Base-by-base conservation (phyloP, 2,113 vertebrate species). In the mouse (Mus musculus) region DNA sequence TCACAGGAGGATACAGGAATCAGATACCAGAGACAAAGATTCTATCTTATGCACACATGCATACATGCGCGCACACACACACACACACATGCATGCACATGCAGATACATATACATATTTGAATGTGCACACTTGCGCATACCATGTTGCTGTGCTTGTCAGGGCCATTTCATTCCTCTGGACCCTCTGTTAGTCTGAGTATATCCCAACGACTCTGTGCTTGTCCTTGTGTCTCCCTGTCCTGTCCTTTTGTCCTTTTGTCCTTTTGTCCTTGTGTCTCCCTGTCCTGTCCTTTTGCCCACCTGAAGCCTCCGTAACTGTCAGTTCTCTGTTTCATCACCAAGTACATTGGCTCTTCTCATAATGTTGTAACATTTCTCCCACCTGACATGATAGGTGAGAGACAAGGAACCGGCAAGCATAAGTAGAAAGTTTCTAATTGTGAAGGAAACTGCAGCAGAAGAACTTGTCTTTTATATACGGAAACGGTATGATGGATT, bases 381-480 rank as follows among this genome's bases (percentile, higher is more conserved):
- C 52, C 56, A 24, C 85, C 30, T 33, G n/a, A 67, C 61, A 33
- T 36, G 36, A 42, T 30, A 72, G 63, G 46, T 42, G 56, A 56
- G 65, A 85, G 76, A 78, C 33, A 76, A 71, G 46, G 59, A 67
- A 75, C 30, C 39, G 61, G 36, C 11, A 46, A 69, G n/a, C 28
- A 16, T 52, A 88, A 67, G 17, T 61, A 69, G 63, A 86, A 65
- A 49, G 1, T 26, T 88, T 75, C 36, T 49, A 67, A 71, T 59
- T 69, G 69, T 71, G 49, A 54, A 82, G 78, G 56, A 77, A 92
- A 82, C 10, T 13, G 69, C 52, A 96, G 91, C 65, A 90, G 92
- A 89, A 82, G 30, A 71, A 42, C 36, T 67, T 81, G 54, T 33
- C 69, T 95, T 93, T 86, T 49, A 16, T 17, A 63, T 7, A 56